phyloP scores from a whole-genome alignment of 2,797 vertebrate species.

The Pristis pectinata region DNA sequence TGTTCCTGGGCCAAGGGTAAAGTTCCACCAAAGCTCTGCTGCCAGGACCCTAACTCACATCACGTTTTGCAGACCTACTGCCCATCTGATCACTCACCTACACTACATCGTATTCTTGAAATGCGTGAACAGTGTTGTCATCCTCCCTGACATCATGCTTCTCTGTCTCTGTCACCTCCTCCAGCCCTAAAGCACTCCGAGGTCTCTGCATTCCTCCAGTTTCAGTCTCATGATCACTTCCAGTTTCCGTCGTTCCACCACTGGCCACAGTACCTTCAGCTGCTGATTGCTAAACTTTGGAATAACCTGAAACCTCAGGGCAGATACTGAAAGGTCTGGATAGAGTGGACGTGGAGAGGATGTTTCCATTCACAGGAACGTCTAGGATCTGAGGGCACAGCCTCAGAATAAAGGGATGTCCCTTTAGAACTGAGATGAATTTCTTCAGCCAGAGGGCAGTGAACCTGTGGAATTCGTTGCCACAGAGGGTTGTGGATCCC shows the following conservation, averaged over 20 bases:
- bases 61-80: neutral
- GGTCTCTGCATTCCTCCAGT: neutral
- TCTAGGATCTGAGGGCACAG: no score
- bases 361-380: no score
- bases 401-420: no score
- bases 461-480: no score
- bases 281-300: neutral
- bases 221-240: neutral
- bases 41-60: neutral
- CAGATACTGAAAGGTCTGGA: no score
- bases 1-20: no score
- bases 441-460: no score
- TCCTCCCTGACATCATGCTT: neutral
- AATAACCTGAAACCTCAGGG: no score
- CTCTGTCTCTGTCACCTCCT: neutral
- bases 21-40: neutral
- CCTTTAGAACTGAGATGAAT: no score
- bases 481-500: no score
- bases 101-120: neutral
- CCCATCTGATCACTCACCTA: neutral
- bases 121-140: neutral
- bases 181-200: neutral
- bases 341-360: no score
- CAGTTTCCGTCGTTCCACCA: neutral
- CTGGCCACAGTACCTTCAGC: neutral